These are phyloP conservation scores for Barnardius zonarius DNA, from an alignment of 2,113 vertebrate species.

Conservation along the genomic window DNA sequence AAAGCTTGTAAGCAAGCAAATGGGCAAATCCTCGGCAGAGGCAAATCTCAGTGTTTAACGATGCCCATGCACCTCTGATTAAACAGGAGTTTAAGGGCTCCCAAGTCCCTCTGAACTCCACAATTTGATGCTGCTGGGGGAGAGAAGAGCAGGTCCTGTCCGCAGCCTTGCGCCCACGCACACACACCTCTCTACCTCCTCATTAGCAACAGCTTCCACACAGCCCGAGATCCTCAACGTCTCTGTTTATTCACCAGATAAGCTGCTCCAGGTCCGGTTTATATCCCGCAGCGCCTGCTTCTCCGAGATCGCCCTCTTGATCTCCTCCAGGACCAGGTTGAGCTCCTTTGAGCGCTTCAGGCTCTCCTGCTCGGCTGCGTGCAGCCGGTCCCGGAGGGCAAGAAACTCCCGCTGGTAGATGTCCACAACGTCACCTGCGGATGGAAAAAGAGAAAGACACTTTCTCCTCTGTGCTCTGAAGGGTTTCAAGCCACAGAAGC, in stretches of 20 bases:
- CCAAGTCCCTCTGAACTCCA: neutral
- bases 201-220: neutral
- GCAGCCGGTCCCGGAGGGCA: constrained; percentile 89
- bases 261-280: constrained; percentile 86
- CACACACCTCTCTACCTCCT: constrained; percentile 22
- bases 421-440: constrained; percentile 89
- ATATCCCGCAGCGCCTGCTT: constrained; percentile 84
- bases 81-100: constrained; percentile 27
- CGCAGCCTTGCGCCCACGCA: neutral
- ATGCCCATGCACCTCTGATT: constrained; percentile 23
- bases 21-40: neutral
- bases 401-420: constrained; percentile 96
- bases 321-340: constrained; percentile 96
- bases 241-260: constrained; percentile 78
- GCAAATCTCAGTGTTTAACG: constrained; percentile 10
- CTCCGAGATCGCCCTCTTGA: constrained; percentile 92
- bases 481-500: neutral
- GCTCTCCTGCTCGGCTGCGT: constrained; percentile 93
- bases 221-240: neutral
- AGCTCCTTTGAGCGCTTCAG: constrained; percentile 95
- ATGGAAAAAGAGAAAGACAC: neutral
- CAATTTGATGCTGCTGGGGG: neutral
- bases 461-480: neutral
- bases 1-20: constrained; percentile 28
- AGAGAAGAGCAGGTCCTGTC: constrained; percentile 22